Evolutionary conservation across 2,888 invertebrate species (phyloP), one percentile per base, ranked within the genome.

Genomic region (Ophioninae sp.): DNA sequence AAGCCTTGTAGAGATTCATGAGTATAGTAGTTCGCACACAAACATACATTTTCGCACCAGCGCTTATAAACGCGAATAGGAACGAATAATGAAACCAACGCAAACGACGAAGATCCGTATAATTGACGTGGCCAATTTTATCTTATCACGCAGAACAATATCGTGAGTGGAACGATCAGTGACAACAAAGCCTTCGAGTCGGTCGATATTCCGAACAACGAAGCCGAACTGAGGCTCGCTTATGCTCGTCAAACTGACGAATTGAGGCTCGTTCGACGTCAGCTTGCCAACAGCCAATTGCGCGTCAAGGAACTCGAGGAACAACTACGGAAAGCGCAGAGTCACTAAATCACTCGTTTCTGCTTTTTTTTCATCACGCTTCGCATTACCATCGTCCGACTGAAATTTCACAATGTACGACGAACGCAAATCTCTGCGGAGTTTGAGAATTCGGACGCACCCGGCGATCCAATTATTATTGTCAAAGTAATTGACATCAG

Each of bases 241-340:
- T 97, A 96, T 91, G 95, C 96, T 90, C 95, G 95, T 44, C 97
- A 97, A 93, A 95, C 95, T 58, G 97, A 97, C 87, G 97, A 98
- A 93, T 94, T 98, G 72, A 94, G 96, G 86, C 94, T 96, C 87
- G 94, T 97, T 63, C 96, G 96, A 89, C 95, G 96, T 86, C 97
- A 97, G 91, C 93, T 98, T 63, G 94, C 95, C 23, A 95, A 96
- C 91, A 96, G 97, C 89, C 97, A 98, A 90, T 94, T 96, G 87
- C 94, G 96, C 68, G 96, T 98, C 23, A 95, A 96, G 79, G 97
- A 97, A 90, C 93, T 98, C 39, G 97, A 98, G 91, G 96, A 96
- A 77, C 95, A 96, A 89, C 93, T 96, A 10, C 94, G 95, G 59
- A 94, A 95, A 78, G 91, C 96, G 81, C 95, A 95, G 86, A 93